These are phyloP conservation scores for Pterois miles DNA, from an alignment of 2,797 vertebrate species.

Conservation along the genomic window DNA sequence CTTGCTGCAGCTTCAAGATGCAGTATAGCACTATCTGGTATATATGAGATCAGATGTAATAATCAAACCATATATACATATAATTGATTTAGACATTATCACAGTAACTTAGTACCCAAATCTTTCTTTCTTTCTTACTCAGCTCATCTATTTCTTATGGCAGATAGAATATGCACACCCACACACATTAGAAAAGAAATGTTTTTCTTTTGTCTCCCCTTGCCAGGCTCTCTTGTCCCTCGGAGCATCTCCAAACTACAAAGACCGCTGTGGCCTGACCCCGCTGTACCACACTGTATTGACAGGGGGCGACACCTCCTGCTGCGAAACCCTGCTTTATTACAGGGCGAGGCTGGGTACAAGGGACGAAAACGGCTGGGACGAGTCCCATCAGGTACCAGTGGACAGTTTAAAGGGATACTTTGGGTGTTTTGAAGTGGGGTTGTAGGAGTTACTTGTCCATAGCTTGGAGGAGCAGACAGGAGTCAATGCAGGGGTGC, in stretches of 20 bases:
- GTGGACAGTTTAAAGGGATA: not conserved
- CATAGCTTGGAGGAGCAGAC: no score
- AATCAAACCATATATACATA: not conserved
- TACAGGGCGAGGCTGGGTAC: slow-evolving; percentile 87
- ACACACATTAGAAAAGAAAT: not conserved
- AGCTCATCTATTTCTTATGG: not conserved
- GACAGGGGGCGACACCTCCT: slow-evolving; percentile 91
- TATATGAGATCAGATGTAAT: not conserved
- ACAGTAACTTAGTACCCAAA: no score
- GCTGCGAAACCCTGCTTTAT: slow-evolving; percentile 91
- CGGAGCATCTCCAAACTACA: slow-evolving; percentile 91
- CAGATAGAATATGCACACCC: not conserved
- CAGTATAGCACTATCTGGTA: no score
- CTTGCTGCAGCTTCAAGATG: no score
- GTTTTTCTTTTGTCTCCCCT: not conserved
- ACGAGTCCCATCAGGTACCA: slow-evolving; percentile 91
- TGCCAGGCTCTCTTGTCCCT: slow-evolving; percentile 82
- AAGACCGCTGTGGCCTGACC: slow-evolving; percentile 90
- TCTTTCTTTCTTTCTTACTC: not conserved
- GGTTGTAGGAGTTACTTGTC: no score
- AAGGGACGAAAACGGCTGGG: slow-evolving; percentile 92
- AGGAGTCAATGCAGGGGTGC: no score
- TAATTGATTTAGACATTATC: not conserved
- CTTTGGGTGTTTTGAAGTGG: no score
- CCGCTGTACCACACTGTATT: slow-evolving; percentile 93